A percentile compares a stretch with the other conserved stretches of the same genome.
phyloP scores from a whole-genome alignment of 2,888 invertebrate genomes.

The Unio delphinus region DNA sequence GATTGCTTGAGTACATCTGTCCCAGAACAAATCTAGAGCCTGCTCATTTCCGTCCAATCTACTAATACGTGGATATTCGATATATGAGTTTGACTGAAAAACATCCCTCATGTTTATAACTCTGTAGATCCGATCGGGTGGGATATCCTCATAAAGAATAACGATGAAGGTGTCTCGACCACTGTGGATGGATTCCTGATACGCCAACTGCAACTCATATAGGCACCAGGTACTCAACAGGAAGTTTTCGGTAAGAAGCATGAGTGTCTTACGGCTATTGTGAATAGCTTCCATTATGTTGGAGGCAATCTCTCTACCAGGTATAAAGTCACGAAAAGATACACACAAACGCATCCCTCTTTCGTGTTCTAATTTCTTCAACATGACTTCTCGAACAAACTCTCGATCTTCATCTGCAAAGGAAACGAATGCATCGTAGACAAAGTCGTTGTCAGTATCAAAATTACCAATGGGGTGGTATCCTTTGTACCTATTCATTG shows the following conservation, averaged over 20 bases:
- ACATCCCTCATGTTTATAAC: no score
- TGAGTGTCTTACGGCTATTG: conserved; percentile 38
- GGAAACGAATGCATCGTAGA: conserved; percentile 36
- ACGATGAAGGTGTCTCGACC: no score
- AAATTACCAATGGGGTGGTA: conserved; percentile 1
- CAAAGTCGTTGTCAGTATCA: conserved; percentile 10
- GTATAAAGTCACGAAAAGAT: conserved; percentile 40
- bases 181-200: neutral
- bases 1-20: no score
- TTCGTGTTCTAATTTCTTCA: conserved; percentile 11
- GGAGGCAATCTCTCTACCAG: conserved; percentile 33
- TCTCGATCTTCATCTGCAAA: conserved; percentile 22
- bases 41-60: no score
- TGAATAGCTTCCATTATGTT: conserved; percentile 41
- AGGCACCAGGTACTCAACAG: conserved; percentile 38
- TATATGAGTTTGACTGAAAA: no score
- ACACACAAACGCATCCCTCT: conserved; percentile 31
- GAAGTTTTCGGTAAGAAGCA: conserved; percentile 31
- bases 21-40: no score
- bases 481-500: conserved; percentile 13
- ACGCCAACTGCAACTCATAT: conserved; percentile 44
- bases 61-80: no score
- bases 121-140: no score
- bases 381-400: conserved; percentile 13
- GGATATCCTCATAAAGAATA: no score